Evolutionary conservation across 2,797 vertebrate species (phyloP).

Genomic region (Bradypus variegatus): DNA sequence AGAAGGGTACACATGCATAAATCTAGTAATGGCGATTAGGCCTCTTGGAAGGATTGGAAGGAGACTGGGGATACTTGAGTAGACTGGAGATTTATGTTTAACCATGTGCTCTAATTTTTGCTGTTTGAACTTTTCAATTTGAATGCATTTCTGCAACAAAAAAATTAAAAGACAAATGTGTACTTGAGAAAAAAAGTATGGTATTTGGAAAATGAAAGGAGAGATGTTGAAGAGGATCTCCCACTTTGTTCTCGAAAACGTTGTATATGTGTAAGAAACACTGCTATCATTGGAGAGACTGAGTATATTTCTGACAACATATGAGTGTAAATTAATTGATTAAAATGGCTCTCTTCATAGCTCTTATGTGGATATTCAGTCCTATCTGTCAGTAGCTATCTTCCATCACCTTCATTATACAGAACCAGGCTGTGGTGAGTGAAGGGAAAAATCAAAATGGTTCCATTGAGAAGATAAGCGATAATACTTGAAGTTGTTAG

Average conservation of each 20-base stretch:
- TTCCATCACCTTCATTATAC: neutral
- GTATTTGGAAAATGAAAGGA: neutral
- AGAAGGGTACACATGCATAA: neutral
- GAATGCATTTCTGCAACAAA: neutral
- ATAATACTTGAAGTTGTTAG: neutral
- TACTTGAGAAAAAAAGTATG: neutral
- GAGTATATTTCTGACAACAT: conserved; percentile 6
- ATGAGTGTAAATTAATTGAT: neutral
- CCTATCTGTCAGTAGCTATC: neutral
- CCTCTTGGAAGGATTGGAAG: neutral
- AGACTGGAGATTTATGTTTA: neutral
- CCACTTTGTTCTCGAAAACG: neutral
- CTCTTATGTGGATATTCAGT: neutral
- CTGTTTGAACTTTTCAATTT: neutral
- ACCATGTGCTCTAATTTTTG: neutral
- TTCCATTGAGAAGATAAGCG: neutral
- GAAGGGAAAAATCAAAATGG: conserved; percentile 13
- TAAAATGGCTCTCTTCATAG: neutral
- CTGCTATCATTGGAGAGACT: neutral
- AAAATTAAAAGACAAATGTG: neutral
- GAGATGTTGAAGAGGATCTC: neutral
- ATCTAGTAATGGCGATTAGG: neutral
- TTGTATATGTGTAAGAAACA: neutral
- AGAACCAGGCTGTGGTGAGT: neutral
- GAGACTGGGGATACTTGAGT: neutral